Percentiles rank a stretch among this genome's conserved stretches.
Evolutionary conservation across 2,113 vertebrate genomes (phyloP).

Genomic region (Agapornis roseicollis): DNA sequence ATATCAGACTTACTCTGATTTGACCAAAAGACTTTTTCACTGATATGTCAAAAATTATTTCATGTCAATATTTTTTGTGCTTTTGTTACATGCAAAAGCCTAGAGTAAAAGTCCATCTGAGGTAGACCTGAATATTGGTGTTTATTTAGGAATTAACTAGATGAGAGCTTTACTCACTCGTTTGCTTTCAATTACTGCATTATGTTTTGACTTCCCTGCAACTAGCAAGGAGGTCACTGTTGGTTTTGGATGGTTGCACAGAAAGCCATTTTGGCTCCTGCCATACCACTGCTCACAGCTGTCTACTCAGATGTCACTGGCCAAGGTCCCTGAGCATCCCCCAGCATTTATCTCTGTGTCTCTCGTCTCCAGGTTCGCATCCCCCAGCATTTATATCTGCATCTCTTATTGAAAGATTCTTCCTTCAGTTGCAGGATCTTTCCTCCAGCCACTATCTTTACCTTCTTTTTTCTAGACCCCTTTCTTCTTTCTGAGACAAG

Average conservation of each 20-base stretch:
- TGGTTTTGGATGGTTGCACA: not conserved
- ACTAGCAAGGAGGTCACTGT: not conserved
- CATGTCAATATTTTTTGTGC: not conserved
- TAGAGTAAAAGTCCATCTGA: not conserved
- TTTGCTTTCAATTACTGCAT: fast-evolving
- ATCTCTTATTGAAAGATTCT: not conserved
- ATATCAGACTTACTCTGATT: not conserved
- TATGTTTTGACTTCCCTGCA: not conserved
- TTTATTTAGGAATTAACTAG: not conserved
- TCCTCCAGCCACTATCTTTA: not conserved
- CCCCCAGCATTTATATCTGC: not conserved
- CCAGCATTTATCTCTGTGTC: not conserved
- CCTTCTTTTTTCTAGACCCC: not conserved
- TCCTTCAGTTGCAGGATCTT: not conserved
- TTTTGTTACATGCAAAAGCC: not conserved
- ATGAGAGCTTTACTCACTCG: not conserved
- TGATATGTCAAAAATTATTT: not conserved
- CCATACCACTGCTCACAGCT: not conserved
- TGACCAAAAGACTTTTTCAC: not conserved
- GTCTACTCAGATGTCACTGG: not conserved
- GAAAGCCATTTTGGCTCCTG: not conserved
- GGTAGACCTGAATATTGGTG: not conserved
- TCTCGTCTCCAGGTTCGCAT: not conserved
- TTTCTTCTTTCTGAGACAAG: not conserved
- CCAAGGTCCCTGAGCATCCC: not conserved